Percentiles rank a stretch among this genome's conserved stretches.
phyloP scores from a whole-genome alignment of 1,140 invertebrate genomes.

The Micrasema longulum region DNA sequence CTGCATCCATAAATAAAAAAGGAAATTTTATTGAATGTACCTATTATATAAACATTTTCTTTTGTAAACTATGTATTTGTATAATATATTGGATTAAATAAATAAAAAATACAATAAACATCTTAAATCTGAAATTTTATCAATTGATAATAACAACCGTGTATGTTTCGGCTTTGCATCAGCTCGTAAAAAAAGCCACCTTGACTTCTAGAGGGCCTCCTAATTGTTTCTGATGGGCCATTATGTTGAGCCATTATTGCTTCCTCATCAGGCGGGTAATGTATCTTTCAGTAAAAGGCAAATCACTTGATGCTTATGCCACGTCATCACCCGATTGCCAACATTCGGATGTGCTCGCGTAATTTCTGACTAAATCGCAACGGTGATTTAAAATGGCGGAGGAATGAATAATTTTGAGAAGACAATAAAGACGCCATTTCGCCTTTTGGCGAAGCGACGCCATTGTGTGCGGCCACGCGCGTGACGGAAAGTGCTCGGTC shows the following conservation, averaged over 20 bases:
- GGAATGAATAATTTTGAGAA: conserved; percentile 14
- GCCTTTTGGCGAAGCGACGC: not conserved
- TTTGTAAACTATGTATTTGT: no score
- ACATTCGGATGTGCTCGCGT: conserved; percentile 6
- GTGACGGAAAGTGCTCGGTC: conserved; percentile 15
- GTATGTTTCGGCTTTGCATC: no score
- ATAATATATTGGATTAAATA: no score
- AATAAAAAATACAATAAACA: no score
- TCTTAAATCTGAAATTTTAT: no score
- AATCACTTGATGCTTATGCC: not conserved
- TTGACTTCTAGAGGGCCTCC: no score
- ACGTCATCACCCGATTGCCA: not conserved
- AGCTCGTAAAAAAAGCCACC: no score
- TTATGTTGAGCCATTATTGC: not conserved
- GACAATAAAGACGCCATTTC: conserved; percentile 1
- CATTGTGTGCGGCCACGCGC: conserved; percentile 24
- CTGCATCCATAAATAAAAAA: no score
- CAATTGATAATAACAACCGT: no score
- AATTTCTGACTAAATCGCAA: not conserved
- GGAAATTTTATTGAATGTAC: no score
- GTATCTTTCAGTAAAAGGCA: not conserved
- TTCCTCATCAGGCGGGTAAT: conserved; percentile 3
- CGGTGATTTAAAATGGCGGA: conserved; percentile 34
- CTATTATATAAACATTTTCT: no score
- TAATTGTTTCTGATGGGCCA: no score